Evolutionary conservation across 2,113 vertebrate species (phyloP), one percentile per base, ranked within the genome.

Genomic region (Amazona guildingii): DNA sequence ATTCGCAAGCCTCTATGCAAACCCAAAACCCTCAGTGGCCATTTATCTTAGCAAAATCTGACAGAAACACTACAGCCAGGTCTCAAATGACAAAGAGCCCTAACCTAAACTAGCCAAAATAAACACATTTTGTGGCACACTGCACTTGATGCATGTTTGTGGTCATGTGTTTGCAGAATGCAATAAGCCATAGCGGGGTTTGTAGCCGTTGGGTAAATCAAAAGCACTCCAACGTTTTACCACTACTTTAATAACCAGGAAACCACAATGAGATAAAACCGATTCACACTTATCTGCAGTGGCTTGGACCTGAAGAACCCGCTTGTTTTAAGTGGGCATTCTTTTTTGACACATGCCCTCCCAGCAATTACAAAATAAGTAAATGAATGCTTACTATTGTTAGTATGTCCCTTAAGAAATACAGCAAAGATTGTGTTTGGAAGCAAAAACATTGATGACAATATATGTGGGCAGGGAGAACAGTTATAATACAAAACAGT

Each of bases 231-330:
- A 28, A 72, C 29, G 28, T 86, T 64, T 88, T 44, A 75, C 25
- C 10, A 18, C 52, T 66, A 20, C 48, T 88, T 95, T 55, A 92
- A 93, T 62, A 78, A 81, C 41, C 80, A 86, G 80, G 86, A 97
- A 93, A 89, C 84, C 90, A 78, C 35, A 90, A 39, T 2, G 3
- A 93, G 66, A 94, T 73, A 95, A 87, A 84, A 84, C 31, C 7
- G 39, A 88, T 91, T 92, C 48, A 92, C 16, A 8, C 16, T 79
- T 68, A 76, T 69, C 69, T 69, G n/a, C 79, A 61, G 62, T 5
- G 15, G 57, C 44, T 73, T 75, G 24, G 75, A 82, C 12, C 4
- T 88, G 21, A 95, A 94, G 52, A 80, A 37, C 3, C 1, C 37
- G 78, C 83, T 61, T 95, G 48, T 95, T 95, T 94, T 72, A 78